These are phyloP conservation scores for Caenorhabditis sinica DNA, from an alignment of 2,888 invertebrate genomes.

Conservation along the genomic window DNA sequence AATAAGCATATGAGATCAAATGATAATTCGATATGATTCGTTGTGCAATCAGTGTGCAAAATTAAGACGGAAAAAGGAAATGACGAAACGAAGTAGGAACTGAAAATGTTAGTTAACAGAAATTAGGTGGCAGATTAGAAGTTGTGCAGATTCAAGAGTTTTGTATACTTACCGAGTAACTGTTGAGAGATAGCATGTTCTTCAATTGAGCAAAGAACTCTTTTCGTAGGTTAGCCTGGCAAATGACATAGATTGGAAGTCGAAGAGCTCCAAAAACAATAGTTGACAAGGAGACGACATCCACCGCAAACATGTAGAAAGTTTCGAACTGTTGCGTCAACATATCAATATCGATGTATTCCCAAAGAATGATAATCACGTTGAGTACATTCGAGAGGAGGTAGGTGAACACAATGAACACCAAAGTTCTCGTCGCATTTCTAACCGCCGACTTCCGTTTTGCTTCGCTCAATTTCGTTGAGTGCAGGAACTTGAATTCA, in stretches of 20 bases:
- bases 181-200: constrained; percentile 42
- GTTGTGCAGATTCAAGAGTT: not conserved
- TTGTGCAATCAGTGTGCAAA: constrained; percentile 1
- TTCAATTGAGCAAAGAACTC: constrained; percentile 68
- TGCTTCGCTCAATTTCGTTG: constrained; percentile 73
- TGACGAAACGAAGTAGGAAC: constrained; percentile 25
- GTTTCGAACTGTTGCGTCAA: constrained; percentile 65
- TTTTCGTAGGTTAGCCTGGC: constrained; percentile 73
- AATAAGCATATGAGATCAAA: not conserved
- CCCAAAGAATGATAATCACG: constrained; percentile 81
- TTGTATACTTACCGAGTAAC: constrained; percentile 21
- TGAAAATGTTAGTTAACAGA: constrained; percentile 5
- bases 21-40: not conserved
- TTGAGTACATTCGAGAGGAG: constrained; percentile 80
- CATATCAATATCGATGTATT: constrained; percentile 77
- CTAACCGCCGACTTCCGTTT: constrained; percentile 76
- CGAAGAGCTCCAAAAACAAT: constrained; percentile 80
- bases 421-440: constrained; percentile 78
- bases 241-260: constrained; percentile 79
- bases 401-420: constrained; percentile 80
- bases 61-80: constrained; percentile 3
- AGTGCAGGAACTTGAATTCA: constrained; percentile 72
- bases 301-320: constrained; percentile 81
- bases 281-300: constrained; percentile 78
- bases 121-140: not conserved